Evolutionary conservation across 2,113 vertebrate genomes (phyloP).

Genomic region (Heterotis niloticus): DNA sequence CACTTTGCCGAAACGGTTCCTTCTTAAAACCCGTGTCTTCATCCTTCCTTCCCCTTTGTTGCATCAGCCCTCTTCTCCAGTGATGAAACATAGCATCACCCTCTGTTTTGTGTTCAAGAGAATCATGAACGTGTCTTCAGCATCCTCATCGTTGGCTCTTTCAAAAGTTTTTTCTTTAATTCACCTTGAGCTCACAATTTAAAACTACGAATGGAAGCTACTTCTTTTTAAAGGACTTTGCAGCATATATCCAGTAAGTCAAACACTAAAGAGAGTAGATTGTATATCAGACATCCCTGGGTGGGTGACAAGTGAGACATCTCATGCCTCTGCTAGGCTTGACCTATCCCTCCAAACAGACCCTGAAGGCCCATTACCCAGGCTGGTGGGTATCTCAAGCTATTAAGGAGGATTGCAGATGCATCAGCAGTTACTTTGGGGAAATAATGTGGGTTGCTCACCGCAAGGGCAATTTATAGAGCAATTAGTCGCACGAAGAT

Average conservation of each 20-base stretch:
- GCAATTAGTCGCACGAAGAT: slow-evolving; percentile 55
- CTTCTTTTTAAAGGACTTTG: neutral
- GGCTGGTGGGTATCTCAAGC: neutral
- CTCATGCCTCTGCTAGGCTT: neutral
- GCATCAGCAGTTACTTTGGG: neutral
- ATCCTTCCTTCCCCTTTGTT: too few species aligned
- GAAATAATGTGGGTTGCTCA: slow-evolving; percentile 25
- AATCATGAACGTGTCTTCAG: too few species aligned
- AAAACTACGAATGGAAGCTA: too few species aligned
- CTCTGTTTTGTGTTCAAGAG: too few species aligned
- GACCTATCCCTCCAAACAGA: neutral
- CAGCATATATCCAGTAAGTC: neutral
- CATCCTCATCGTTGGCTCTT: too few species aligned
- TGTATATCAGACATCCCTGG: neutral
- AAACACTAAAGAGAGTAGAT: neutral
- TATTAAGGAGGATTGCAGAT: neutral
- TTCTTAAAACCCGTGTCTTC: too few species aligned
- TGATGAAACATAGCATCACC: too few species aligned
- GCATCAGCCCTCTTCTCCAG: too few species aligned
- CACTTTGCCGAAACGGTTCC: too few species aligned
- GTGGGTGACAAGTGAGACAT: neutral
- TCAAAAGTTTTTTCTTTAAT: too few species aligned
- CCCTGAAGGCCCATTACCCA: neutral
- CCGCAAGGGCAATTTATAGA: slow-evolving; percentile 45
- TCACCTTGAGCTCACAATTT: too few species aligned